Conservation (phyloP, 2,797 vertebrate genomes). For the Cryptoprocta ferox region DNA sequence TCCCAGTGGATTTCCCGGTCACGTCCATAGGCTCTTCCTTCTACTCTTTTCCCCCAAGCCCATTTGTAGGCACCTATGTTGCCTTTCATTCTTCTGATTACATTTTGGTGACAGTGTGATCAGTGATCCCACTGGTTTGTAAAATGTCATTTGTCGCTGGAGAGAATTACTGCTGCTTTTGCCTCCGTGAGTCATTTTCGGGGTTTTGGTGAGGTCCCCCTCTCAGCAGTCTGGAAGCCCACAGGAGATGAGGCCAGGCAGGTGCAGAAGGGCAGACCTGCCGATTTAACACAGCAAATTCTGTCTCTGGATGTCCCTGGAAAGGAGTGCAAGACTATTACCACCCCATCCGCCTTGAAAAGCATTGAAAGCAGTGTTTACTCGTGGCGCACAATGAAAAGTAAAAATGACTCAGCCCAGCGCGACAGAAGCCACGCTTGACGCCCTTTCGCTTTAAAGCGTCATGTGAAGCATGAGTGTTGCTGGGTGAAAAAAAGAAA, state of each 20-base stretch:
- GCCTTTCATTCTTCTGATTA: neutral
- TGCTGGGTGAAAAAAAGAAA: neutral
- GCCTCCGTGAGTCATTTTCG: neutral
- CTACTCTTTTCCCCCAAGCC: neutral
- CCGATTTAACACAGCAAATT: neutral
- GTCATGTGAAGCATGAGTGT: neutral
- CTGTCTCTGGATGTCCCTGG: neutral
- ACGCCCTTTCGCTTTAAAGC: neutral
- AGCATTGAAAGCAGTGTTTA: neutral
- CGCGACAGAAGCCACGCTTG: neutral
- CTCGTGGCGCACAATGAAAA: neutral
- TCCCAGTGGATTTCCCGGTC: neutral
- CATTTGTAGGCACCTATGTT: neutral
- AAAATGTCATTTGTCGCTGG: neutral
- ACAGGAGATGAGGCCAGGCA: neutral
- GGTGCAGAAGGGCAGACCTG: neutral
- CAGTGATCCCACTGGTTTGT: neutral
- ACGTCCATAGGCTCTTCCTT: neutral
- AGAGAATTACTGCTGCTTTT: neutral
- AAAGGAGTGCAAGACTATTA: neutral
- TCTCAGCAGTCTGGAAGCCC: neutral
- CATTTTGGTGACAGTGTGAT: neutral
- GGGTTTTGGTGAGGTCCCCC: neutral
- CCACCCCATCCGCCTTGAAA: neutral
- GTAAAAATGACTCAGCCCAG: neutral